Evolutionary conservation across 2,113 vertebrate genomes (phyloP), one percentile per base, ranked within the genome.

Genomic region (Sterna hirundo): DNA sequence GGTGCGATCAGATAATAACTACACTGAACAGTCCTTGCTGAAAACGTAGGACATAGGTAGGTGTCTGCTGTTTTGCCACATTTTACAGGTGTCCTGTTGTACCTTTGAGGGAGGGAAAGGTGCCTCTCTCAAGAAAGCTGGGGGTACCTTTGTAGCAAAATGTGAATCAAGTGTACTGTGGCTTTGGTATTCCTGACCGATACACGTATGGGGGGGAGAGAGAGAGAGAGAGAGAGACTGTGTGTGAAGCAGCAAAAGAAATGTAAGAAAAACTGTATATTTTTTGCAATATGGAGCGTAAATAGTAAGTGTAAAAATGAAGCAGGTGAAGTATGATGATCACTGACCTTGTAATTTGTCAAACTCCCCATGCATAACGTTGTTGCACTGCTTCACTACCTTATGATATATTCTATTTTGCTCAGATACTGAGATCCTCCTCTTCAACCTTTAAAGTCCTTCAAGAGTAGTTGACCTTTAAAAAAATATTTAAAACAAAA

Each of bases 391-490:
- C 80, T 93, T 96, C 85, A 74, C 47, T 80, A 58, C 81, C 17
- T 97, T 94, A 38, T 95, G 93, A 96, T 88, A 89, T 54, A 95
- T 97, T 96, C 66, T 81, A 22, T 95, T 96, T 93, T 94, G 87
- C 97, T 98, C 29, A 83, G 96, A 97, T 89, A 90, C 27, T 78
- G 86, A 87, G 55, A 97, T 97, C 98, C 93, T 94, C 96, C 92
- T 96, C 95, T 94, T 64, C 95, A 98, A 98, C 97, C 98, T 98
- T 98, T 98, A 97, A 98, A 96, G 95, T 96, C 91, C 96, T 98
- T 98, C 95, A 95, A 88, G 97, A 98, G 92, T 95, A 94, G 97
- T 5, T 98, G 97, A 98, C 97, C 96, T 98, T 99, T 98, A 79
- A 86, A 81, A 81, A 86, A 69, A 18, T 79, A 88, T 38, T 94